Conservation (phyloP, 1,140 invertebrate species). For the Drosophila prosaltans region DNA sequence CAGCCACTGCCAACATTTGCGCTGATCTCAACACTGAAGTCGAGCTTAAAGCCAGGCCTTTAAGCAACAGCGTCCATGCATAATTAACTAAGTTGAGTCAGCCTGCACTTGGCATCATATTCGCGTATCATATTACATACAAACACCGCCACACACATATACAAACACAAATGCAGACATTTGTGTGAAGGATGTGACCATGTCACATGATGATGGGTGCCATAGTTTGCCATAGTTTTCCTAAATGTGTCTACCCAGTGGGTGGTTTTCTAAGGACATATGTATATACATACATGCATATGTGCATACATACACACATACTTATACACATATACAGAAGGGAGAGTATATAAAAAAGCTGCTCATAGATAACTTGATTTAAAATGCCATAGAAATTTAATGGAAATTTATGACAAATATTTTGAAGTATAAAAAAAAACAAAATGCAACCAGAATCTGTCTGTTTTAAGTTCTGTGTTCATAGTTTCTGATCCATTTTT, state of each 20-base stretch:
- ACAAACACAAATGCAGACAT: slow-evolving; percentile 30
- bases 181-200: slow-evolving; percentile 76
- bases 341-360: not conserved
- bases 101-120: slow-evolving; percentile 48
- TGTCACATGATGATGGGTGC: slow-evolving; percentile 75
- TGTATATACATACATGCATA: not conserved
- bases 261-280: slow-evolving; percentile 8
- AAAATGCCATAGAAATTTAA: too few species aligned
- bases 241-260: slow-evolving; percentile 12
- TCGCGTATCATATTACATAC: slow-evolving; percentile 50
- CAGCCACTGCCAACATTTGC: slow-evolving; percentile 52
- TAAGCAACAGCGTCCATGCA: slow-evolving; percentile 64
- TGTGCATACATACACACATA: too few species aligned
- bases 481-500: too few species aligned
- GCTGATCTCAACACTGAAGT: slow-evolving; percentile 32
- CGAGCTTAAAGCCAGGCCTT: slow-evolving; percentile 59
- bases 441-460: too few species aligned
- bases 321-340: not conserved
- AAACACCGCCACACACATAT: slow-evolving; percentile 19
- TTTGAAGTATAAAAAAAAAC: too few species aligned
- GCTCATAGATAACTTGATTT: too few species aligned
- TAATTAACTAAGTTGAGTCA: slow-evolving; percentile 67
- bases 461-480: too few species aligned
- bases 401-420: too few species aligned
- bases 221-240: slow-evolving; percentile 43